Conservation (phyloP, 1,140 invertebrate species). For the Contarinia nasturtii region DNA sequence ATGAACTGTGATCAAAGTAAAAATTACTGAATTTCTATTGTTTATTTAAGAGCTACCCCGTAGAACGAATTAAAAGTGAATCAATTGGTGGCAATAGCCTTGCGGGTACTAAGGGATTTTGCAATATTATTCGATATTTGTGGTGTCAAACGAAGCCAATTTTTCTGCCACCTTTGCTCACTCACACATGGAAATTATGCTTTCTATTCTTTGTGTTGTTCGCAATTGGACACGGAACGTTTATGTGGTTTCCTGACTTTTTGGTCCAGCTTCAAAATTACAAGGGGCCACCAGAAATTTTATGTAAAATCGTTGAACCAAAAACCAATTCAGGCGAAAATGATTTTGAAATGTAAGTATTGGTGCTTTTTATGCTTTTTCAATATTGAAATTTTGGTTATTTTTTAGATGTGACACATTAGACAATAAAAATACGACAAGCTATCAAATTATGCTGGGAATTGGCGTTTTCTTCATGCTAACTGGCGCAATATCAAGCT, state of each 20-base stretch:
- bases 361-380: too few relatives aligned
- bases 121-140: conserved; percentile 17
- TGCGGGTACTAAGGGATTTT: conserved; percentile 10
- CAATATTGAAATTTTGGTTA: too few relatives aligned
- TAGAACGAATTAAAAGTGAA: conserved; percentile 9
- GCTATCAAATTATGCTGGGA: not conserved
- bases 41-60: conserved; percentile 9
- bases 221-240: conserved; percentile 21
- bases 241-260: too few relatives aligned
- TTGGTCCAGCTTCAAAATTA: too few relatives aligned
- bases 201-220: conserved; percentile 30
- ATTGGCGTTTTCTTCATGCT: not conserved
- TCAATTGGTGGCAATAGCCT: conserved; percentile 10
- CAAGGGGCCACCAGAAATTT: too few relatives aligned
- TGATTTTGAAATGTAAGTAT: too few relatives aligned
- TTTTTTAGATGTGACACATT: too few relatives aligned
- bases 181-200: conserved; percentile 34
- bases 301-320: too few relatives aligned
- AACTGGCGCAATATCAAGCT: not conserved
- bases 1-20: too few relatives aligned
- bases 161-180: conserved; percentile 26
- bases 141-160: conserved; percentile 28
- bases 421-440: too few relatives aligned
- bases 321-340: too few relatives aligned
- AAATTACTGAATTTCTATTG: too few relatives aligned